phyloP scores from a whole-genome alignment of 2,888 invertebrate species.

The Erebia epiphron region DNA sequence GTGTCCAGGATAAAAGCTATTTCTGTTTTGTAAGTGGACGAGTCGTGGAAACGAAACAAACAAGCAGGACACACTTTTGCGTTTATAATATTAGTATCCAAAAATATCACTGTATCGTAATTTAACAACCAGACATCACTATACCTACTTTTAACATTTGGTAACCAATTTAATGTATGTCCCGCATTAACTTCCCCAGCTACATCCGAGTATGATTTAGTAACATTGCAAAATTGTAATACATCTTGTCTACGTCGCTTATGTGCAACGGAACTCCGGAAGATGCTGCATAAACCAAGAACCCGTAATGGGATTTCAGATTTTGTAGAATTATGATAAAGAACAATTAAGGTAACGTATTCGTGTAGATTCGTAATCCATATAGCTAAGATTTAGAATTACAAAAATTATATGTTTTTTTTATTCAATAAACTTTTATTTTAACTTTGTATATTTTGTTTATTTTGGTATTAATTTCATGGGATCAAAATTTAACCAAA shows the following conservation, averaged over 20 bases:
- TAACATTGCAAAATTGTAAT: conserved; percentile 23
- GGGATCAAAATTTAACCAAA: too few species aligned
- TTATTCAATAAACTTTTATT: too few species aligned
- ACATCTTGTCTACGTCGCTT: conserved; percentile 24
- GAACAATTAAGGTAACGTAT: neutral
- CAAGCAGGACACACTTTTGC: too few species aligned
- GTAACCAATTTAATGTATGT: conserved; percentile 19
- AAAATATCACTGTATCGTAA: neutral
- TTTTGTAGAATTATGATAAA: conserved; percentile 11
- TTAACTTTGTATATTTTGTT: too few species aligned
- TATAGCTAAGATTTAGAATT: too few species aligned
- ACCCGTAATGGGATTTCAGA: conserved; percentile 13
- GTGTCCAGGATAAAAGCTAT: too few species aligned
- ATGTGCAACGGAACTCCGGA: conserved; percentile 4
- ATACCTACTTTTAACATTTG: conserved; percentile 23
- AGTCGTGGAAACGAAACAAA: too few species aligned
- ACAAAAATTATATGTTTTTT: too few species aligned
- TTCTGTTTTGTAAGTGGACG: too few species aligned
- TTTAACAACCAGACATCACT: conserved; percentile 6
- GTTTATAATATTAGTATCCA: neutral
- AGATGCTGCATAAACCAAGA: conserved; percentile 3
- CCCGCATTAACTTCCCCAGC: conserved; percentile 24
- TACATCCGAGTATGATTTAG: conserved; percentile 34
- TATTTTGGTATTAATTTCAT: too few species aligned
- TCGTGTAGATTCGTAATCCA: too few species aligned